Conservation (phyloP, 2,113 vertebrate species). For the Salminus brasiliensis region DNA sequence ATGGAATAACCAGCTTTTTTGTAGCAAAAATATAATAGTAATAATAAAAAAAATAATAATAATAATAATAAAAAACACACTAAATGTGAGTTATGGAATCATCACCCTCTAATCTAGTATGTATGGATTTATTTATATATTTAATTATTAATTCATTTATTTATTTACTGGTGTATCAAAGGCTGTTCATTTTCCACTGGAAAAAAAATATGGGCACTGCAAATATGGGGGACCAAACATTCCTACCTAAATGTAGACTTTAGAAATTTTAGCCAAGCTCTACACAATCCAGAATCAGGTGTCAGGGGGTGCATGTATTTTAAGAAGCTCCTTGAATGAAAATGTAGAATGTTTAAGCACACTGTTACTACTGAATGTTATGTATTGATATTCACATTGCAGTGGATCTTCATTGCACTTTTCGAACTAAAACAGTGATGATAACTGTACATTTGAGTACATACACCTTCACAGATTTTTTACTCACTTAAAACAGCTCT, state of each 20-base stretch:
- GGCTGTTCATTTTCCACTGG: too few species aligned
- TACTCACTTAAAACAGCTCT: neutral
- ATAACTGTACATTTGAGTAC: neutral
- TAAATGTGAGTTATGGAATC: conserved; percentile 6
- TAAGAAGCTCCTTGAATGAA: too few species aligned
- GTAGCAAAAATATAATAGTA: conserved; percentile 2
- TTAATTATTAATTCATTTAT: neutral
- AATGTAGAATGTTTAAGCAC: too few species aligned
- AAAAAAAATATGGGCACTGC: too few species aligned
- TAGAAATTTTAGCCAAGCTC: too few species aligned
- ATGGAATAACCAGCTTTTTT: conserved; percentile 27
- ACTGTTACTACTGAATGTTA: too few species aligned
- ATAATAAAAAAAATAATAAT: too few species aligned
- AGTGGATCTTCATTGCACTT: neutral
- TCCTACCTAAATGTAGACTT: too few species aligned
- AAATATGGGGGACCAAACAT: too few species aligned
- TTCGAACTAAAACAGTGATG: neutral
- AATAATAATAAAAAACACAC: conserved; percentile 18
- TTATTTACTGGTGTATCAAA: neutral
- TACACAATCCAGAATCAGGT: too few species aligned
- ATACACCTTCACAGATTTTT: neutral
- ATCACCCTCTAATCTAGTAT: neutral
- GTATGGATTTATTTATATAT: neutral
- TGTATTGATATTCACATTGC: neutral
- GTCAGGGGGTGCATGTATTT: too few species aligned